A percentile compares a stretch with the other conserved stretches of the same genome.
phyloP scores from a whole-genome alignment of 2,797 vertebrate species.

The Jordanella pulchra region DNA sequence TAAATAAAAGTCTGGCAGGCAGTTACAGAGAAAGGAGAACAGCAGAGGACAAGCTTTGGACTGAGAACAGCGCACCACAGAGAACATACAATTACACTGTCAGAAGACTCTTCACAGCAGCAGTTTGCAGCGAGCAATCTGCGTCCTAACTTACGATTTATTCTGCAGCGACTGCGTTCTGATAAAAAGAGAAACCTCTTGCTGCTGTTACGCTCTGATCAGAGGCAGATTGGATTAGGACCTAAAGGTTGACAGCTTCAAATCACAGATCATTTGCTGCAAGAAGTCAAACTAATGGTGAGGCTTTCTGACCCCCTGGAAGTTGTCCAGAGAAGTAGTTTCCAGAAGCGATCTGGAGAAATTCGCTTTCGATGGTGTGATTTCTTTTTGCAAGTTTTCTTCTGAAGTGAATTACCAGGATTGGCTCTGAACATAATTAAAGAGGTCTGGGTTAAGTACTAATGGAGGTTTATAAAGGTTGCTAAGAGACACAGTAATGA shows the following conservation, averaged over 20 bases:
- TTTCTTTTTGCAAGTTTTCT: conserved; percentile 28
- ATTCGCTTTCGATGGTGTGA: conserved; percentile 18
- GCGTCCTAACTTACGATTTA: neutral
- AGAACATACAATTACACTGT: conserved; percentile 41
- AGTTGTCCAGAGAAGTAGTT: conserved; percentile 38
- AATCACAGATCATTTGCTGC: conserved; percentile 14
- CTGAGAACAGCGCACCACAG: conserved; percentile 36
- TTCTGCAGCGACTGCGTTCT: neutral
- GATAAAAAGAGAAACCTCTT: conserved; percentile 15
- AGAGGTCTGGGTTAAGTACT: neutral
- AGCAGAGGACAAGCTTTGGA: conserved; percentile 24
- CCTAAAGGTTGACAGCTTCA: conserved; percentile 10
- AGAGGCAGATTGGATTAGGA: neutral
- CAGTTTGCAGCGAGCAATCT: conserved; percentile 21
- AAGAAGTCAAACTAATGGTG: neutral
- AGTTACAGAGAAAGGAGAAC: conserved; percentile 21
- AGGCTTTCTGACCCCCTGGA: conserved; percentile 38
- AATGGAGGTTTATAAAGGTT: conserved; percentile 11
- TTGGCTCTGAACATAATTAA: conserved; percentile 2
- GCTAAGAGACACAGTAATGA: conserved; percentile 21
- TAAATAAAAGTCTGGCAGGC: conserved; percentile 8
- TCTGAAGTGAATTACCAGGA: conserved; percentile 29
- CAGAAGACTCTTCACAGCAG: conserved; percentile 36
- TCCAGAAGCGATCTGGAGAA: conserved; percentile 20
- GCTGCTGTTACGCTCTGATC: neutral